Base-by-base conservation (phyloP, 1,140 invertebrate species). In the Zaprionus ornatus region DNA sequence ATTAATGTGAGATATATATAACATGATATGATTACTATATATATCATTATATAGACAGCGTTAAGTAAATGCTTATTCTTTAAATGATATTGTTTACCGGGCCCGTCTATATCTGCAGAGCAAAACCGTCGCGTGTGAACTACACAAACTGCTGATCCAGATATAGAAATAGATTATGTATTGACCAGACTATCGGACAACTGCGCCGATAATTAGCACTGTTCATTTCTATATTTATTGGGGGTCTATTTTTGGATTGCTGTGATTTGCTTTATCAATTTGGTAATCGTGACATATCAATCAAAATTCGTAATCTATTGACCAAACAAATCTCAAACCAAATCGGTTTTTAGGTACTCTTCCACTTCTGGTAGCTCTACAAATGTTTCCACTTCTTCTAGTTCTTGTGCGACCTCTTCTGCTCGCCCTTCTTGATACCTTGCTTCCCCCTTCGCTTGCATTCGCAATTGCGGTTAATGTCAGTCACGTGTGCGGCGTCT, bases 401-500 rank as follows among this genome's bases (percentile, higher is more conserved):
- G 21, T 23, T 25, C 13, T 25, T 15, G 13, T 2, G 1, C 40
- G 4, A 15, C 40, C n/a, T 17, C 40, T 45, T 45, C n/a, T 40
- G 15, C 37, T n/a, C 13, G 13, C 15, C 6, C 40, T 48, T 48
- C 9, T 48, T 23, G 12, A 10, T 12, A 15, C 9, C 13, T 15
- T n/a, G n/a, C 17, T 40, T 6, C 42, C 45, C 19, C 21, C 9
- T 19, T 0, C 2, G 27, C 29, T 10, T 32, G 45, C 45, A 48
- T 13, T 50, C 10, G 10, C 45, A 19, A 35, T 67, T 64, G 71
- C 68, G 59, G 78, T 81, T 79, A 82, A 85, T 73, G 71, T 77
- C 61, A 79, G 83, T 79, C 83, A 83, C 84, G 84, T 88, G 83
- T 60, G 48, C 9, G 35, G n/a, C 27, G 15, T 45, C 60, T 65